Conservation (phyloP, 2,888 invertebrate species). For the Furcula furcula region DNA sequence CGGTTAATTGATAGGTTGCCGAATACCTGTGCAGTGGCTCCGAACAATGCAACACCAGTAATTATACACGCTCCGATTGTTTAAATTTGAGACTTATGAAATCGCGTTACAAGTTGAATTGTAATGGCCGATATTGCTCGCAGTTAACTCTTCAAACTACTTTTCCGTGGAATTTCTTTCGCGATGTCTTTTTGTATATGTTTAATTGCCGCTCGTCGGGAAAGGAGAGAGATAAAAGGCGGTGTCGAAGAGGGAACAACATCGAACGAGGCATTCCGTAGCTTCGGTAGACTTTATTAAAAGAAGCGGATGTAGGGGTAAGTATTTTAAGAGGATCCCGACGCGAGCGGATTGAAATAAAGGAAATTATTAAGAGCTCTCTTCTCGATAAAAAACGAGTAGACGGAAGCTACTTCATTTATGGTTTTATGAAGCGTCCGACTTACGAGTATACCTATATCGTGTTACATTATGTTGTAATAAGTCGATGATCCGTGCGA, state of each 20-base stretch:
- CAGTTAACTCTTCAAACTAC: slow-evolving; percentile 41
- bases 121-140: slow-evolving; percentile 43
- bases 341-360: slow-evolving; percentile 75
- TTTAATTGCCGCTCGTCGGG: slow-evolving; percentile 70
- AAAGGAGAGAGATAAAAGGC: slow-evolving; percentile 69
- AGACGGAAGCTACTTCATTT: slow-evolving; percentile 70
- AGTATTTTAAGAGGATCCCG: slow-evolving; percentile 79
- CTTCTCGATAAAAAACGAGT: slow-evolving; percentile 53
- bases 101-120: slow-evolving; percentile 56
- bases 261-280: slow-evolving; percentile 68
- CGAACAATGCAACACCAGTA: slow-evolving; percentile 68
- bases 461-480: slow-evolving; percentile 59
- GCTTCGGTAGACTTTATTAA: slow-evolving; percentile 75
- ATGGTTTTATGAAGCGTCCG: slow-evolving; percentile 51
- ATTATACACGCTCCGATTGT: slow-evolving; percentile 75
- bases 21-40: slow-evolving; percentile 73
- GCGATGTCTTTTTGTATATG: slow-evolving; percentile 59
- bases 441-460: slow-evolving; percentile 49
- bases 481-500: slow-evolving; percentile 61
- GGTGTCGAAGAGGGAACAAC: slow-evolving; percentile 59
- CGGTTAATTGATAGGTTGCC: slow-evolving; percentile 68
- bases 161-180: slow-evolving; percentile 67
- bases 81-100: slow-evolving; percentile 78
- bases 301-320: slow-evolving; percentile 80
- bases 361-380: slow-evolving; percentile 80